Evolutionary conservation across 2,113 vertebrate species (phyloP).

Genomic region (Euleptes europaea): DNA sequence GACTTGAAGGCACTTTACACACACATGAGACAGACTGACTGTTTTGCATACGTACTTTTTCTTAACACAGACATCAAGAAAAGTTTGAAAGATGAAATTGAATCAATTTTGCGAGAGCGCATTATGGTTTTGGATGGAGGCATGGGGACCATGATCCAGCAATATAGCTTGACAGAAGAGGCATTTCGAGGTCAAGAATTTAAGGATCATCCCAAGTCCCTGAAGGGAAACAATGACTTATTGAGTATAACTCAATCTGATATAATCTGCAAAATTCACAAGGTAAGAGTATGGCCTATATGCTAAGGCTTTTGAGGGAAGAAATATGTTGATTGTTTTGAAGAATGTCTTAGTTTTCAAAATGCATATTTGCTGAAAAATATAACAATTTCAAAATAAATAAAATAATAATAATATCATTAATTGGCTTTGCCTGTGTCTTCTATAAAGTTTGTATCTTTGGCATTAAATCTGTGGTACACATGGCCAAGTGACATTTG

Average conservation of each 20-base stretch:
- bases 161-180: constrained; percentile 79
- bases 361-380: background rate
- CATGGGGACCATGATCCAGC: constrained; percentile 99
- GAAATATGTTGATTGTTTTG: background rate
- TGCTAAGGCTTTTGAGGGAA: background rate
- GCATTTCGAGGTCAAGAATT: constrained; percentile 89
- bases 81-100: constrained; percentile 78
- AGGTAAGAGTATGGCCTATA: constrained; percentile 75
- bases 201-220: constrained; percentile 79
- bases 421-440: too few relatives aligned
- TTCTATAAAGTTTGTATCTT: too few relatives aligned
- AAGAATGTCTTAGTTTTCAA: background rate
- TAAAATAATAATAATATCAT: too few relatives aligned
- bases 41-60: background rate
- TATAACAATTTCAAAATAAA: background rate
- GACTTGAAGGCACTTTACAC: too few relatives aligned
- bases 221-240: constrained; percentile 96
- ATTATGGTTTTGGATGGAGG: constrained; percentile 96
- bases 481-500: too few relatives aligned
- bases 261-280: constrained; percentile 90
- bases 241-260: constrained; percentile 90
- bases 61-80: constrained; percentile 40
- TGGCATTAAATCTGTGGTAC: too few relatives aligned
- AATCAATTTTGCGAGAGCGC: constrained; percentile 79
- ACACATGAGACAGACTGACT: too few relatives aligned